Conservation (phyloP, 1,140 invertebrate genomes). For the Rhopalosiphum maidis region DNA sequence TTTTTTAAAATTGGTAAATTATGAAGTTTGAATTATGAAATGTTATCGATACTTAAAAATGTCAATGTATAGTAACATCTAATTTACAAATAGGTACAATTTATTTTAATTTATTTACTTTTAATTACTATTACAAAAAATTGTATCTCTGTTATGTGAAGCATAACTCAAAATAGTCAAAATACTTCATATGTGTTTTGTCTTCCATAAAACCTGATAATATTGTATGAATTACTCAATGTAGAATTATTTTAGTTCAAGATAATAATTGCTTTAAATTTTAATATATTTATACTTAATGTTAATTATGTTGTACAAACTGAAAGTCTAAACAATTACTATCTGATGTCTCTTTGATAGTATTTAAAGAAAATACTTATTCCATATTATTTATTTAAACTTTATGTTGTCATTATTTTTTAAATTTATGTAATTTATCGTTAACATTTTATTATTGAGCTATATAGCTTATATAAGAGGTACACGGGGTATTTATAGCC, state of each 20-base stretch:
- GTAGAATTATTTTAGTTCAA: neutral
- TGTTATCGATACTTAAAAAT: neutral
- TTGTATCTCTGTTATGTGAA: neutral
- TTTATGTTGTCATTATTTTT: neutral
- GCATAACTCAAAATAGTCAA: neutral
- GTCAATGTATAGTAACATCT: neutral
- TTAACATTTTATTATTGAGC: conserved; percentile 18
- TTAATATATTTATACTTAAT: neutral
- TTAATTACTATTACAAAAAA: neutral
- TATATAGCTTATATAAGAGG: conserved; percentile 74
- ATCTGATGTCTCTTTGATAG: neutral
- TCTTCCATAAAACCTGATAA: neutral
- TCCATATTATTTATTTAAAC: neutral
- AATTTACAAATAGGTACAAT: neutral
- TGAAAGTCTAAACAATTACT: neutral
- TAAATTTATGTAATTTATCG: neutral
- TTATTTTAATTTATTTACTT: neutral
- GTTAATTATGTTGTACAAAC: neutral
- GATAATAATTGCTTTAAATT: neutral
- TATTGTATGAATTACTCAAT: neutral
- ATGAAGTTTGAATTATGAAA: too few species aligned
- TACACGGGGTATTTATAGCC: conserved; percentile 96
- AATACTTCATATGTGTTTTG: too few species aligned
- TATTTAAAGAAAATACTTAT: neutral
- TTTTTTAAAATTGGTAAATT: neutral